Evolutionary conservation across 2,888 invertebrate species (phyloP).

Genomic region (Notodromas monacha): DNA sequence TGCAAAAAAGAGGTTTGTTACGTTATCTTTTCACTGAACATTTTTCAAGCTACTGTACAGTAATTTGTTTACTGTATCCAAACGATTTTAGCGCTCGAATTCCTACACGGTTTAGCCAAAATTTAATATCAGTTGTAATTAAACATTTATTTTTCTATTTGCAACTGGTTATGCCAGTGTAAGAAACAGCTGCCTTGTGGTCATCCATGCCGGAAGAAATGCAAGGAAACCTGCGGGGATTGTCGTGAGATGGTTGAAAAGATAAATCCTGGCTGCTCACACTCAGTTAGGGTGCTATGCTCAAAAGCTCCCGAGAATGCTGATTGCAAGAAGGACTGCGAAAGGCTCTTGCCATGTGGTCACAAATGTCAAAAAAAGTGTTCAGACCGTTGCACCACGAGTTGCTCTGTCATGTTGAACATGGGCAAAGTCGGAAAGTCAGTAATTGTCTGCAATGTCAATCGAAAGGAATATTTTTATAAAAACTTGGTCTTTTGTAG

Average conservation of each 20-base stretch:
- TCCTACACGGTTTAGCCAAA: too few relatives aligned
- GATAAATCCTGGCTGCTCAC: slow-evolving; percentile 20
- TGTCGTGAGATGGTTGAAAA: slow-evolving; percentile 19
- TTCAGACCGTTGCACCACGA: slow-evolving; percentile 5
- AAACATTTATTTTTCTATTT: too few relatives aligned
- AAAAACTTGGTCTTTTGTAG: too few relatives aligned
- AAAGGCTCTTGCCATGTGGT: slow-evolving; percentile 11
- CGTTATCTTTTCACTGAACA: too few relatives aligned
- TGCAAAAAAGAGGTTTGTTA: neutral
- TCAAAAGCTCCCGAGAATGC: slow-evolving; percentile 10
- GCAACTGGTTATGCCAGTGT: too few relatives aligned
- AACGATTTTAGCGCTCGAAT: too few relatives aligned
- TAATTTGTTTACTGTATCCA: too few relatives aligned
- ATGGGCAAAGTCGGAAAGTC: too few relatives aligned
- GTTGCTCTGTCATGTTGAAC: slow-evolving; percentile 7
- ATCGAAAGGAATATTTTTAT: too few relatives aligned
- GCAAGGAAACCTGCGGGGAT: slow-evolving; percentile 18
- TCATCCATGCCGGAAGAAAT: slow-evolving; percentile 22
- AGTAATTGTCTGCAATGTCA: too few relatives aligned
- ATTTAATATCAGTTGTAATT: too few relatives aligned
- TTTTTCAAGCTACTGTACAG: too few relatives aligned
- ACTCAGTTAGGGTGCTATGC: slow-evolving; percentile 19
- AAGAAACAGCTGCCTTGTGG: slow-evolving; percentile 20
- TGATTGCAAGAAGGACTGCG: neutral
- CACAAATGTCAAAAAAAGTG: slow-evolving; percentile 8